Evolutionary conservation across 2,888 invertebrate species (phyloP), one percentile per base, ranked within the genome.

Genomic region (Cephus pygmeus): DNA sequence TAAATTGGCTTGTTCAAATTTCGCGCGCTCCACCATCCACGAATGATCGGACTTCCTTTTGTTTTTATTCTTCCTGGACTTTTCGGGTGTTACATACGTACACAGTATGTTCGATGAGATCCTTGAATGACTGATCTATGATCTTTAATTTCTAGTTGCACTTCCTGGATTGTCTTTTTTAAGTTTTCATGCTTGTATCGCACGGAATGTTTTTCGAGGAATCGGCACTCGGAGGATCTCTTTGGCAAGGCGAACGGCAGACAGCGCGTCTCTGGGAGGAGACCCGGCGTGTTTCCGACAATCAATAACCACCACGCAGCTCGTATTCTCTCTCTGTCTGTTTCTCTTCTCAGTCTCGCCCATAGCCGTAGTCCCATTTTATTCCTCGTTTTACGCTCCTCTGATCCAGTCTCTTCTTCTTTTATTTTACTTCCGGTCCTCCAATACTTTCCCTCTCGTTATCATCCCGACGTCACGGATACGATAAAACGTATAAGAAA

Each of bases 1-100:
- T 80, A 79, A 83, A 85, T 82, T 85, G 79, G 76, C 79, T 83
- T 69, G 76, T 77, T 76, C 85, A 83, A 81, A 75, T 78, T 82
- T 79, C 78, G 75, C 23, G 56, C 23, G 9, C 23, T 56, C 9
- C 6, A 23, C 15, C 56, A 2, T 23, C 23, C 56, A 15, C 56
- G 56, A 9, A 23, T 23, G 23, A 56, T 9, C 23, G 56, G 23
- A 9, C 23, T 56, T 56, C 23, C 56, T 23, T 56, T 15, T 9
- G 2, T 23, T 56, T 56, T 6, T 56, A 23, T 23, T 15, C 23
- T 56, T 56, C 23, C 6, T 23, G 23, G 9, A 56, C 56, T 23
- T 23, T 23, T 56, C 23, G 9, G 23, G 6, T 9, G 6, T 35
- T 3, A 35, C 12, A 3, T 9, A 9, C 6, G 56, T 2, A 9